Evolutionary conservation across 2,797 vertebrate genomes (phyloP), one percentile per base, ranked within the genome.

Genomic region (Argyrosomus regius): DNA sequence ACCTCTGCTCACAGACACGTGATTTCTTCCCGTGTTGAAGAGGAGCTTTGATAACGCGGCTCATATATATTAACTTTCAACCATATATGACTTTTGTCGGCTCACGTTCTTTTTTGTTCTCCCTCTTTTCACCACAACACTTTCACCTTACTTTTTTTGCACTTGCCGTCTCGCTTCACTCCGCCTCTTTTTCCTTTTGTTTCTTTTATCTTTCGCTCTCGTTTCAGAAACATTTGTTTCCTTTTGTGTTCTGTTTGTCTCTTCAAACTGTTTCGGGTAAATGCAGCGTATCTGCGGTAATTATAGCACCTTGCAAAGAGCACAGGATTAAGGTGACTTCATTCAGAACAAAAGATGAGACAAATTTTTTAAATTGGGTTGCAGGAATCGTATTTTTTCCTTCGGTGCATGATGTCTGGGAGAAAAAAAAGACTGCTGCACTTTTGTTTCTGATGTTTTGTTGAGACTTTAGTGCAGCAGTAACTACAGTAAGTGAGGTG

Each of bases 221-320:
- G 41, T 53, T 56, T 59, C 18, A 26, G 49, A 64, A 74, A 71
- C 22, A 58, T 71, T 67, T 49, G n/a, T 83, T 79, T 39, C 35
- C 61, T 77, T 77, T 82, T 43, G 45, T 73, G 56, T 81, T 78
- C 31, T 39, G 64, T 79, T 80, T 86, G 67, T 77, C 67, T 84
- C 72, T 26, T 74, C 76, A 77, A 74, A 73, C 71, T 50, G 80
- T 84, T 79, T 75, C 71, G 61, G 61, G 69, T 82, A 77, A 39
- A 83, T 71, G 45, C 59, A 22, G 63, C 72, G n/a, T 75, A 80
- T 74, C 56, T 31, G 43, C 31, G 39, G 69, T 88, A 86, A 90
- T 90, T 91, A 84, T 57, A 82, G 77, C 72, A 39, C 41, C 68
- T 88, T 85, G 72, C 84, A 81, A 82, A 82, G 73, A 75, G 75